These are phyloP conservation scores for Batillaria attramentaria DNA, from an alignment of 1,140 invertebrate genomes.

Conservation along the genomic window DNA sequence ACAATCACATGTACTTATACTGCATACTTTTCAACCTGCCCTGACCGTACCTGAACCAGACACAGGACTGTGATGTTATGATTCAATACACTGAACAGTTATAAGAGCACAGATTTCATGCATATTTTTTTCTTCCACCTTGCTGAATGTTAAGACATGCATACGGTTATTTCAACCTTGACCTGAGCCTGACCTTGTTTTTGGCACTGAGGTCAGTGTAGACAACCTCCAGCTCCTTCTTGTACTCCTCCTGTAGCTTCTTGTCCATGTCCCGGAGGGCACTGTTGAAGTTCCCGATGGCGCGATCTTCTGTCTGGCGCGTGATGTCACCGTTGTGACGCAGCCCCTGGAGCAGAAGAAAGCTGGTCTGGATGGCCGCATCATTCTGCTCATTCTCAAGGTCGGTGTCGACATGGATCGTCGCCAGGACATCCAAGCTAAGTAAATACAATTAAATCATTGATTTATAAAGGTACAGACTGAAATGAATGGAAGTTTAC, in stretches of 20 bases:
- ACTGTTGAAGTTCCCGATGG: constrained; percentile 44
- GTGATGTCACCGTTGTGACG: constrained; percentile 62
- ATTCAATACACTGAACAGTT: too few relatives aligned
- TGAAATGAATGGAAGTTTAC: too few relatives aligned
- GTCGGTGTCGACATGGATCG: constrained; percentile 60
- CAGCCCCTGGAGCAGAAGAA: constrained; percentile 52
- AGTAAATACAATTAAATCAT: too few relatives aligned
- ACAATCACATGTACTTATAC: too few relatives aligned
- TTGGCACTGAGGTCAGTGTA: constrained; percentile 64
- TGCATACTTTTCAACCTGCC: too few relatives aligned
- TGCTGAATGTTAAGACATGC: too few relatives aligned
- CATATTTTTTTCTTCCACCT: too few relatives aligned
- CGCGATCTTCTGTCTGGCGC: constrained; percentile 48
- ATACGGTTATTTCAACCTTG: too few relatives aligned
- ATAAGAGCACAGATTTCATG: too few relatives aligned
- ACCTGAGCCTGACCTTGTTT: constrained; percentile 64
- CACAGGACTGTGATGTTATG: too few relatives aligned
- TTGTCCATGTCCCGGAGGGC: constrained; percentile 53
- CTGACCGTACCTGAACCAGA: too few relatives aligned
- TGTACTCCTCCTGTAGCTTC: constrained; percentile 61
- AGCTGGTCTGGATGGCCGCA: constrained; percentile 43
- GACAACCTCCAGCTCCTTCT: constrained; percentile 60
- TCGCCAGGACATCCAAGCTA: constrained; percentile 63
- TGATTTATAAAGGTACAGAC: too few relatives aligned
- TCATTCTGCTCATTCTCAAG: constrained; percentile 63